Evolutionary conservation across 2,888 invertebrate species (phyloP).

Genomic region (Dryobotodes eremita): DNA sequence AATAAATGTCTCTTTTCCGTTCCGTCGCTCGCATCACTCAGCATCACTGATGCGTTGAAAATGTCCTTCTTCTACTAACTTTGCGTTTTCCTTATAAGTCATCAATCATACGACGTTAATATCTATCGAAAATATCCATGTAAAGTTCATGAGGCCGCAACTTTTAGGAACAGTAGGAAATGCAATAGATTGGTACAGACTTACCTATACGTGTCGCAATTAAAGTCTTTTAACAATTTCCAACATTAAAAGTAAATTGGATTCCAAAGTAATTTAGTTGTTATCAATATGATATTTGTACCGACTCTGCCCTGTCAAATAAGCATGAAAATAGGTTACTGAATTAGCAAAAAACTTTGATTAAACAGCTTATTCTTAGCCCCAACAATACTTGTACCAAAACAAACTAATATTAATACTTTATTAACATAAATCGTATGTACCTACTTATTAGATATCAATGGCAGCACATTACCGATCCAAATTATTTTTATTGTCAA

Average conservation of each 20-base stretch:
- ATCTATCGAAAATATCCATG: not conserved
- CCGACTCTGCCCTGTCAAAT: not conserved
- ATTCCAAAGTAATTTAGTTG: not conserved
- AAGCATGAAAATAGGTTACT: not conserved
- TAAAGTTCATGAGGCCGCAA: not conserved
- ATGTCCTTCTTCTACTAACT: not conserved
- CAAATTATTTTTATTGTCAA: constrained; percentile 86
- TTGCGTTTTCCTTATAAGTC: constrained; percentile 22
- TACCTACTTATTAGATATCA: constrained; percentile 71
- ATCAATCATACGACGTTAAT: constrained; percentile 1
- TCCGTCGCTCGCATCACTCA: constrained; percentile 24
- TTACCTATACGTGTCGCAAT: no score
- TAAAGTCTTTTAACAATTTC: not conserved
- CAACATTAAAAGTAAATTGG: not conserved
- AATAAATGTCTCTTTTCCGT: constrained; percentile 9
- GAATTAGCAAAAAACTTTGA: not conserved
- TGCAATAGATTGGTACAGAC: no score
- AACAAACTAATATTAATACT: constrained; percentile 22
- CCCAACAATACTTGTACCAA: constrained; percentile 1
- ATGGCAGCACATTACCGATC: constrained; percentile 72
- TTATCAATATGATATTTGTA: no score
- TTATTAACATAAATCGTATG: constrained; percentile 32
- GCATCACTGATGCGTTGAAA: constrained; percentile 42
- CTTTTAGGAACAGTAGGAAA: not conserved
- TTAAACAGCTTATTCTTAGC: not conserved